phyloP scores from a whole-genome alignment of 2,888 invertebrate species.

The Heliconius hortense region DNA sequence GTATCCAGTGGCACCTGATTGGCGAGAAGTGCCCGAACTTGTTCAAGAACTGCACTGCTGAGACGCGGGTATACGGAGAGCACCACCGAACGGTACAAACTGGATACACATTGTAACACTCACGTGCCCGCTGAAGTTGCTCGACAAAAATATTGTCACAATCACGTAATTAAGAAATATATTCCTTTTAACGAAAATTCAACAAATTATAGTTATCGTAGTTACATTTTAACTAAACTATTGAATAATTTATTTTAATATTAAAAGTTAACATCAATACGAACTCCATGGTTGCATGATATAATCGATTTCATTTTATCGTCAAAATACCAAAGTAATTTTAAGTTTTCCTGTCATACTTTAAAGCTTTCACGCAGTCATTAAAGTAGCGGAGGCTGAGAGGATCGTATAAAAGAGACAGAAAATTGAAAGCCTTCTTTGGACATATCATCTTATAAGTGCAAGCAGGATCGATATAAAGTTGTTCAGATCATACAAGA shows the following conservation, averaged over 20 bases:
- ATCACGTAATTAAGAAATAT: conserved; percentile 1
- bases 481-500: conserved; percentile 35
- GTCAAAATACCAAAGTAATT: conserved; percentile 20
- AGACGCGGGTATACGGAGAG: conserved; percentile 54
- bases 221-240: not conserved
- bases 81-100: conserved; percentile 77
- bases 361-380: conserved; percentile 56
- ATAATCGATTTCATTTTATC: conserved; percentile 2
- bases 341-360: conserved; percentile 29
- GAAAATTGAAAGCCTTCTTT: conserved; percentile 44
- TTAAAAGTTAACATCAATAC: not conserved
- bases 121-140: conserved; percentile 75
- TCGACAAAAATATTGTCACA: conserved; percentile 10
- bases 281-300: not conserved
- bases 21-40: conserved; percentile 76
- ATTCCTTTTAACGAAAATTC: not conserved
- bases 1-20: conserved; percentile 78
- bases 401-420: conserved; percentile 51
- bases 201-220: not conserved
- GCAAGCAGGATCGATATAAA: conserved; percentile 54
- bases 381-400: conserved; percentile 59
- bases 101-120: conserved; percentile 70
- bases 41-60: conserved; percentile 72
- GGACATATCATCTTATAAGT: conserved; percentile 45
- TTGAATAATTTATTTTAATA: not conserved